phyloP scores from a whole-genome alignment of 1,140 invertebrate species.

The Chironomus tepperi region DNA sequence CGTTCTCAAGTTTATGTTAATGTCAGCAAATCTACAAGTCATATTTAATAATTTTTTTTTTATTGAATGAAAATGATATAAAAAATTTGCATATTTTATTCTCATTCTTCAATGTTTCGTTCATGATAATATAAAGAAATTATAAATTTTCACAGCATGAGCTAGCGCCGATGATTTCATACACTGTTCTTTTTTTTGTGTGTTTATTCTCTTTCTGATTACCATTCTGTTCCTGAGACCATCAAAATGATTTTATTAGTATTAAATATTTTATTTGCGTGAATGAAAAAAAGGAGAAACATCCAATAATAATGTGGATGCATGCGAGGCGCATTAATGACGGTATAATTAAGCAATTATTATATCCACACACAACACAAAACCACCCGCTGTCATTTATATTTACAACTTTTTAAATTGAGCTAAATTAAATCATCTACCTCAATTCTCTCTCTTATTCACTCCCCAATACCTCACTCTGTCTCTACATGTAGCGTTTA shows the following conservation, averaged over 20 bases:
- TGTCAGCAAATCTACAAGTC: background rate
- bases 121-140: background rate
- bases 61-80: slow-evolving; percentile 4
- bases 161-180: slow-evolving; percentile 11
- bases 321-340: slow-evolving; percentile 11
- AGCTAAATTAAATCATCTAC: slow-evolving; percentile 14
- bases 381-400: slow-evolving; percentile 5
- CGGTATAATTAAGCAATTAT: slow-evolving; percentile 8
- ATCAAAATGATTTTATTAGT: slow-evolving; percentile 10
- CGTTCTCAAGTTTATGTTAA: background rate
- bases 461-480: background rate
- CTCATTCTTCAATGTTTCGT: too few relatives aligned
- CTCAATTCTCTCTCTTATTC: background rate
- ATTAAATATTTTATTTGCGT: background rate
- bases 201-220: background rate
- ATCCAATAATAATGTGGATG: background rate
- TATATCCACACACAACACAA: background rate
- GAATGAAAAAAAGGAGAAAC: background rate
- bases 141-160: slow-evolving; percentile 13
- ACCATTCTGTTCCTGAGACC: background rate
- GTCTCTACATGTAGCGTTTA: background rate
- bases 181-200: background rate
- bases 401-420: slow-evolving; percentile 15
- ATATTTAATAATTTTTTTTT: background rate
- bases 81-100: background rate